Evolutionary conservation across 2,888 invertebrate species (phyloP).

Genomic region (Orchesellides sinensis): DNA sequence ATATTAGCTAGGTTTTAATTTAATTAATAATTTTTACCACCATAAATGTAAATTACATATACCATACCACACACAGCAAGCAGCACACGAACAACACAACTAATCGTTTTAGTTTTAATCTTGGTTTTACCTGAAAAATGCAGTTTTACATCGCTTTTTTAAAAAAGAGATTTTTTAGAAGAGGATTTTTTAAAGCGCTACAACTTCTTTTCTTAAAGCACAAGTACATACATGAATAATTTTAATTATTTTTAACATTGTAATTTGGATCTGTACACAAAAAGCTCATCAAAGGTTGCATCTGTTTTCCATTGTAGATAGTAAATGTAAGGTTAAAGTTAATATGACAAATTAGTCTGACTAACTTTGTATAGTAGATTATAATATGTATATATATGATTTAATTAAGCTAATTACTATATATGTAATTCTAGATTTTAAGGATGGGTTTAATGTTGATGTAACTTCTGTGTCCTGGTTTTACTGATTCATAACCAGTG

Average conservation of each 20-base stretch:
- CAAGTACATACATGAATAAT: too few relatives aligned
- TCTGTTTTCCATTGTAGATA: slow-evolving; percentile 61
- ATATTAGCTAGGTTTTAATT: too few relatives aligned
- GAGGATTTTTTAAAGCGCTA: too few relatives aligned
- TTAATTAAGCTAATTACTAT: not conserved
- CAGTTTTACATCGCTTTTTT: too few relatives aligned
- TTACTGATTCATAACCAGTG: not conserved
- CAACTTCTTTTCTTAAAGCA: too few relatives aligned
- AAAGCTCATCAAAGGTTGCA: slow-evolving; percentile 62
- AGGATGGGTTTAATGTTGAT: slow-evolving; percentile 53
- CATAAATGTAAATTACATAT: too few relatives aligned
- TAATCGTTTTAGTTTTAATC: too few relatives aligned
- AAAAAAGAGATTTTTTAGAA: too few relatives aligned
- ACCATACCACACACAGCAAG: too few relatives aligned
- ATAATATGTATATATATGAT: not conserved
- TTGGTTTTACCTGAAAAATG: too few relatives aligned
- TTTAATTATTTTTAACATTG: not conserved
- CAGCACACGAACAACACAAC: too few relatives aligned
- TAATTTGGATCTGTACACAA: slow-evolving; percentile 1
- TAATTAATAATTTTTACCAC: too few relatives aligned
- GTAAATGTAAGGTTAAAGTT: slow-evolving; percentile 2
- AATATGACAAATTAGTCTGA: slow-evolving; percentile 10
- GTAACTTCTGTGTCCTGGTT: not conserved
- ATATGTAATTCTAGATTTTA: slow-evolving; percentile 24
- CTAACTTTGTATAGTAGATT: not conserved